A percentile compares a stretch with the other conserved stretches of the same genome.
Evolutionary conservation across 2,113 vertebrate species (phyloP).

Genomic region (Fulica atra): DNA sequence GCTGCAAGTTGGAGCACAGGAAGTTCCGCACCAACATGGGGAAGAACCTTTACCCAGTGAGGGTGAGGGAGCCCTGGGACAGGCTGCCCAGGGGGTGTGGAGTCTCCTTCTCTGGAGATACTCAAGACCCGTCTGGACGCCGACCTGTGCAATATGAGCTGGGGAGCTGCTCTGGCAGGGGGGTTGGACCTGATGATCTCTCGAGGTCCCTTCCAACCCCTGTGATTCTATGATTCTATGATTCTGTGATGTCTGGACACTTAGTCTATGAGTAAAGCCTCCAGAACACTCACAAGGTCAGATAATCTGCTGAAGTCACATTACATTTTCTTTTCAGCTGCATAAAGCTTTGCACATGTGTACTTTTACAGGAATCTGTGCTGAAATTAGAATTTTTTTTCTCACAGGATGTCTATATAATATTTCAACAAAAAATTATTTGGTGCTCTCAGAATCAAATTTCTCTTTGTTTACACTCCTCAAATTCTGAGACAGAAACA

Average conservation of each 20-base stretch:
- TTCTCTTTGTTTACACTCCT: not conserved
- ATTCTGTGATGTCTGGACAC: not conserved
- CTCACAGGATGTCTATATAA: not conserved
- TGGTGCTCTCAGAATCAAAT: not conserved
- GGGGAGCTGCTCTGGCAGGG: too few species aligned
- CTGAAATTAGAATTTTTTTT: not conserved
- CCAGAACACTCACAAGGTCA: not conserved
- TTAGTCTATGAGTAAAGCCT: not conserved
- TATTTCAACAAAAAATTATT: not conserved
- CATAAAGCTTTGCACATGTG: not conserved
- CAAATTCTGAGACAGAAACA: not conserved
- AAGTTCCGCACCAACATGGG: too few species aligned
- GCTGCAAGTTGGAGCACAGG: too few species aligned
- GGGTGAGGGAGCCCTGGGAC: too few species aligned
- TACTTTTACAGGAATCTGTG: not conserved
- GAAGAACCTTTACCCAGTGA: too few species aligned
- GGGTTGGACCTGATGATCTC: too few species aligned
- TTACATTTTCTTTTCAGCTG: not conserved
- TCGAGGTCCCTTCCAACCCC: too few species aligned
- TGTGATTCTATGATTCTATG: too few species aligned
- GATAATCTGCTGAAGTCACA: not conserved
- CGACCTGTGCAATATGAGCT: too few species aligned
- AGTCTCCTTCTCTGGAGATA: too few species aligned
- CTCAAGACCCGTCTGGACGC: too few species aligned
- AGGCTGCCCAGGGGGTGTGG: too few species aligned